Evolutionary conservation across 2,888 invertebrate species (phyloP).

Genomic region (Limnephilus marmoratus): DNA sequence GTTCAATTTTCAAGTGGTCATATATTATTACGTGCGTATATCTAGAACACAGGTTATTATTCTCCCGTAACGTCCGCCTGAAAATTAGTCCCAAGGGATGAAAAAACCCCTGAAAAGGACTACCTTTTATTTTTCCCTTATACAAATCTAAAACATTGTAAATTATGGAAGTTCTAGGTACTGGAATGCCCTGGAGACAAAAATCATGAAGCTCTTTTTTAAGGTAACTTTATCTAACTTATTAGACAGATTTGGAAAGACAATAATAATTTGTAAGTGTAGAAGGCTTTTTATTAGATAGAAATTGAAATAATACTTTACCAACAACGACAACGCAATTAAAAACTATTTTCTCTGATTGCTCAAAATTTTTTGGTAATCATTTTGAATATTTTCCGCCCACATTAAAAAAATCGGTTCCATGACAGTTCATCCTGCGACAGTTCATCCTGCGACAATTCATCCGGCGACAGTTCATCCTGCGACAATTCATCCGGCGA

Average conservation of each 20-base stretch:
- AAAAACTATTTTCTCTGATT: no score
- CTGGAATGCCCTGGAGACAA: neutral
- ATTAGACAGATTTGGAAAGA: neutral
- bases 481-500: no score
- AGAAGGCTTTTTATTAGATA: neutral
- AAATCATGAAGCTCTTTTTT: neutral
- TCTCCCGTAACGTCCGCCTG: neutral
- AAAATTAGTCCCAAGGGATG: conserved; percentile 17
- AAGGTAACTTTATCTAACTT: neutral
- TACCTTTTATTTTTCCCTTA: conserved; percentile 10
- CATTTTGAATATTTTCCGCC: no score
- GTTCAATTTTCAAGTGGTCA: neutral
- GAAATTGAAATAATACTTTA: neutral
- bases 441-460: no score
- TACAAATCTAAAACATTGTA: conserved; percentile 16
- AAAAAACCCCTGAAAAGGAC: conserved; percentile 9
- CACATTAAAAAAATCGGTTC: no score
- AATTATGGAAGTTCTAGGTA: conserved; percentile 14
- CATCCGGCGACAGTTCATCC: no score
- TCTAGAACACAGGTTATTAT: neutral
- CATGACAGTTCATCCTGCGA: no score
- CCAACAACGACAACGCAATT: no score
- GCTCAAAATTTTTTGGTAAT: no score
- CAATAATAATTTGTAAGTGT: neutral
- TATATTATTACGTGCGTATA: neutral